A percentile compares a stretch with the other conserved stretches of the same genome.
These are phyloP conservation scores for Drosophila kikkawai DNA, from an alignment of 1,140 invertebrate species.

Conservation along the genomic window DNA sequence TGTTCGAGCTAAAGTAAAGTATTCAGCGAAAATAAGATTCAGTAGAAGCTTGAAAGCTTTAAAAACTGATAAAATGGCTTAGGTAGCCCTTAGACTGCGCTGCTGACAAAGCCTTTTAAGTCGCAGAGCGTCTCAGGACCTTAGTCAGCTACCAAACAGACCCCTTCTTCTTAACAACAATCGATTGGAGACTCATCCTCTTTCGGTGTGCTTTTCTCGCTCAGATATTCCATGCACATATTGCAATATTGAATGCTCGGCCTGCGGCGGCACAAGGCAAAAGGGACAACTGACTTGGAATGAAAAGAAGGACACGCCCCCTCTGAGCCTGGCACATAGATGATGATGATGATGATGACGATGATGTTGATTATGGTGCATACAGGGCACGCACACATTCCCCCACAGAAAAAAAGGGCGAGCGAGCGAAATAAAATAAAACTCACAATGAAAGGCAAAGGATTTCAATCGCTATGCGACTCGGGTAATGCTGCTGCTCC, in stretches of 20 bases:
- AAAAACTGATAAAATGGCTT: constrained; percentile 9
- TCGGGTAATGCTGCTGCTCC: constrained; percentile 27
- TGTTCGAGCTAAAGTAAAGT: background rate
- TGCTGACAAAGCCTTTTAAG: constrained; percentile 19
- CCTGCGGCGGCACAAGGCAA: constrained; percentile 41
- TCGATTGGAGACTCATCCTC: constrained; percentile 36
- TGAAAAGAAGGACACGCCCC: constrained; percentile 10
- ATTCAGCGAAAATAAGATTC: background rate
- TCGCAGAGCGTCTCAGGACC: constrained; percentile 3
- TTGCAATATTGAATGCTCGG: constrained; percentile 69
- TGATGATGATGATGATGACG: constrained; percentile 21
- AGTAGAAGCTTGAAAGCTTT: background rate
- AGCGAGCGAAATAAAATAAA: constrained; percentile 52
- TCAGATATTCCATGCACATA: constrained; percentile 50
- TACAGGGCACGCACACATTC: constrained; percentile 15
- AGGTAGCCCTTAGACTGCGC: constrained; percentile 1
- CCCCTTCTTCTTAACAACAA: constrained; percentile 30
- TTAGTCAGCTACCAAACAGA: constrained; percentile 11
- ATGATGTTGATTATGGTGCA: constrained; percentile 21
- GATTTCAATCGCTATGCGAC: constrained; percentile 50
- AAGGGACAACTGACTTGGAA: constrained; percentile 8
- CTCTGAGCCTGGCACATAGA: constrained; percentile 2
- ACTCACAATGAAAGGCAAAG: constrained; percentile 56
- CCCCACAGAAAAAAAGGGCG: constrained; percentile 8
- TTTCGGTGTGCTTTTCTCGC: constrained; percentile 7